Percentiles rank a stretch among this genome's conserved stretches.
Evolutionary conservation across 2,113 vertebrate species (phyloP).

Genomic region (Vidua chalybeata): DNA sequence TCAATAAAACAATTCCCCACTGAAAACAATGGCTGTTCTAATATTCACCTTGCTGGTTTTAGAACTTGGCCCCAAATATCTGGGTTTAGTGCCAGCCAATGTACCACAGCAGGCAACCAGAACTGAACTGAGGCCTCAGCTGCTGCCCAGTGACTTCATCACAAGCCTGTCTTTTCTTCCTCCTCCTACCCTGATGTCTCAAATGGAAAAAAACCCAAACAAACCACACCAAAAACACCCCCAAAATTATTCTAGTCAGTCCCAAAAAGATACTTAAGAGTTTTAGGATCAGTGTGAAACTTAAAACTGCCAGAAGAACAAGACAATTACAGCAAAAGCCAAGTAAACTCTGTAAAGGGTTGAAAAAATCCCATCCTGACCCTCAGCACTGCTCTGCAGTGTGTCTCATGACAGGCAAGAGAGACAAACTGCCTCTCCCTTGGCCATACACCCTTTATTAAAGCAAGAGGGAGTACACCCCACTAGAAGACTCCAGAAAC

Average conservation of each 20-base stretch:
- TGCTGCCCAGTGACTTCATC: neutral
- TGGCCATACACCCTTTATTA: neutral
- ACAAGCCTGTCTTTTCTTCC: neutral
- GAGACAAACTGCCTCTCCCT: neutral
- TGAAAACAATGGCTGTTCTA: neutral
- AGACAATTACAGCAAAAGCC: neutral
- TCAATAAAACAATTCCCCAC: neutral
- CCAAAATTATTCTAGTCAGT: neutral
- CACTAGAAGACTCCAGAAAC: neutral
- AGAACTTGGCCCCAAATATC: neutral
- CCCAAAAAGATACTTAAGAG: neutral
- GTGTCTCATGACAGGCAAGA: neutral
- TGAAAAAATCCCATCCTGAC: neutral
- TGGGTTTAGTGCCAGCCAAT: neutral
- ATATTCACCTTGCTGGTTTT: neutral
- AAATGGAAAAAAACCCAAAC: neutral
- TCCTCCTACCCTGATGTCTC: neutral
- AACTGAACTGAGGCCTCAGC: neutral
- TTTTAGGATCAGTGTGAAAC: neutral
- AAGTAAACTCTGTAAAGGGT: neutral
- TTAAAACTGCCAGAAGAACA: neutral
- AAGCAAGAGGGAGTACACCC: neutral
- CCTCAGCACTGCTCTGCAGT: neutral
- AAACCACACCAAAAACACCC: neutral
- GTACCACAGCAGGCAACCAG: neutral